Conservation (phyloP, 2,888 invertebrate genomes). For the Phyllotreta striolata region DNA sequence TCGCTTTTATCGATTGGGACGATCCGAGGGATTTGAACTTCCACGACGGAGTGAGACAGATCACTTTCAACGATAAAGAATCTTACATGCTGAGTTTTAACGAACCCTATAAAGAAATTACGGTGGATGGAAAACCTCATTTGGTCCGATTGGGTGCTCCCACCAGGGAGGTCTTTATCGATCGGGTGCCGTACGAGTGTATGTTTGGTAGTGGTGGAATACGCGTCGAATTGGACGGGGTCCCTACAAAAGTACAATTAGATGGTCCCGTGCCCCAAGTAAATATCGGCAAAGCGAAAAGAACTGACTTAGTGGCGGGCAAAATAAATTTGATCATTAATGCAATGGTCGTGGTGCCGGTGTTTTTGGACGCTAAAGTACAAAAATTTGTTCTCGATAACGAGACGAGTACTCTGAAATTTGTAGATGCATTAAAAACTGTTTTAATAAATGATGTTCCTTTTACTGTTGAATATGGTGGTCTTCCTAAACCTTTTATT, state of each 20-base stretch:
- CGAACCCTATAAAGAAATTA: conserved; percentile 76
- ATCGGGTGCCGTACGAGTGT: conserved; percentile 89
- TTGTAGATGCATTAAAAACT: conserved; percentile 79
- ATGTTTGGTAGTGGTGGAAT: conserved; percentile 91
- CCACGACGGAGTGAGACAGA: conserved; percentile 74
- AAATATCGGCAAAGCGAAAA: conserved; percentile 80
- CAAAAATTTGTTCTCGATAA: conserved; percentile 81
- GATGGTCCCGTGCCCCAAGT: conserved; percentile 95
- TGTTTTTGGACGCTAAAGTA: conserved; percentile 84
- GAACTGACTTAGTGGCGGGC: conserved; percentile 84
- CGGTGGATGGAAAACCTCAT: conserved; percentile 76
- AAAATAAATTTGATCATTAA: conserved; percentile 86
- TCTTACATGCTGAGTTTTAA: conserved; percentile 70
- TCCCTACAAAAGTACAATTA: conserved; percentile 79
- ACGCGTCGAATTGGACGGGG: conserved; percentile 80
- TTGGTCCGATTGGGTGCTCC: conserved; percentile 90
- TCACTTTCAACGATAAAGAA: conserved; percentile 81
- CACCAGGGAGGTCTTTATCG: conserved; percentile 88
- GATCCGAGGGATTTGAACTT: conserved; percentile 88
- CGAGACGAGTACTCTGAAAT: conserved; percentile 77
- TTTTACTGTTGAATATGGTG: conserved; percentile 83
- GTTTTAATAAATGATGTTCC: conserved; percentile 82
- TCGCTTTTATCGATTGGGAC: conserved; percentile 85
- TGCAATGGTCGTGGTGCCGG: conserved; percentile 78
- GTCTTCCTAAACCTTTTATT: conserved; percentile 79